These are phyloP conservation scores for Odontothrips loti DNA, from an alignment of 2,888 invertebrate genomes.

Conservation along the genomic window DNA sequence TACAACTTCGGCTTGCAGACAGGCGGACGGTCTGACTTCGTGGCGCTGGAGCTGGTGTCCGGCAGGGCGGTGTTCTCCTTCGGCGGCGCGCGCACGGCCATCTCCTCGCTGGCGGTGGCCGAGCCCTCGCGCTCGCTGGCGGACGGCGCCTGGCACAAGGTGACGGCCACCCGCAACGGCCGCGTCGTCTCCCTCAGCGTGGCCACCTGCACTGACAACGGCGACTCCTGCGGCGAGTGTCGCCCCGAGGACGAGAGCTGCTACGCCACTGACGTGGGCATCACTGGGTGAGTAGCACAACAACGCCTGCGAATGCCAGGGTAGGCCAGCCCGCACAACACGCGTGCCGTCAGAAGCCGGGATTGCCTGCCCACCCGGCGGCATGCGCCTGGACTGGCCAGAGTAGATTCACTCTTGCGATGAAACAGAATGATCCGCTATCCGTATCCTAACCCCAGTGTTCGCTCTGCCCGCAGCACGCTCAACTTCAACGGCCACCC, in stretches of 20 bases:
- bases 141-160: constrained; percentile 87
- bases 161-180: constrained; percentile 86
- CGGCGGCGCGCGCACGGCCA: constrained; percentile 82
- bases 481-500: constrained; percentile 87
- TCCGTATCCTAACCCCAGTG: background rate
- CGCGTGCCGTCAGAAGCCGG: no score
- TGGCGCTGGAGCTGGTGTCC: constrained; percentile 81
- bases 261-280: constrained; percentile 80
- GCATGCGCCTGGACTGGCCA: no score
- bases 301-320: no score
- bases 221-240: constrained; percentile 81
- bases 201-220: constrained; percentile 76
- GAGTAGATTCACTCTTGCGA: no score
- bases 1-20: constrained; percentile 88
- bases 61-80: constrained; percentile 86
- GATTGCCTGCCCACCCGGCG: no score
- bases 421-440: no score
- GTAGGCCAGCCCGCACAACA: no score
- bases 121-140: constrained; percentile 63
- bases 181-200: constrained; percentile 80
- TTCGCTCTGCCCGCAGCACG: constrained; percentile 56
- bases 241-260: constrained; percentile 75
- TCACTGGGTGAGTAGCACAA: constrained; percentile 68
- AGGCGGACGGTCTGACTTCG: constrained; percentile 85
- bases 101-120: constrained; percentile 70